Evolutionary conservation across 37 sponge, comb jelly and placozoan species (phyloP).

Genomic region (Haliclona indistincta): DNA sequence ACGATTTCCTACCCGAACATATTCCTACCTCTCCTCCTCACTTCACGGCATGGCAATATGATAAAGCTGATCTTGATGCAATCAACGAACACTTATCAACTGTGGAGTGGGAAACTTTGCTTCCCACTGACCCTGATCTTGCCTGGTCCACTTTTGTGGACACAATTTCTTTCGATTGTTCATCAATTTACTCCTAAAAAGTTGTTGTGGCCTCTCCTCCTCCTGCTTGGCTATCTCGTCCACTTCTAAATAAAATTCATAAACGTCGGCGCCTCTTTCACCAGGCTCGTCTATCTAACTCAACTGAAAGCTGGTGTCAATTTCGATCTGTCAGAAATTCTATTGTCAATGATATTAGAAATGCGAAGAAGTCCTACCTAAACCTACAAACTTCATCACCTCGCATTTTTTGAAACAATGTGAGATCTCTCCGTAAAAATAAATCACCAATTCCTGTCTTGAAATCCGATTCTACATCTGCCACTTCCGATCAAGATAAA

Average conservation of each 20-base stretch:
- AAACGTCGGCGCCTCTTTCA: neutral
- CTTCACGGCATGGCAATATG: neutral
- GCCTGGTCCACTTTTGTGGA: neutral
- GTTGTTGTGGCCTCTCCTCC: too few relatives aligned
- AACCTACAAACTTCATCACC: neutral
- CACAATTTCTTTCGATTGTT: neutral
- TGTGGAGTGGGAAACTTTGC: neutral
- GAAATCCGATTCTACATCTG: neutral
- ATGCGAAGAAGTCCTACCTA: too few relatives aligned
- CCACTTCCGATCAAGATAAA: neutral
- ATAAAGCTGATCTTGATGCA: neutral
- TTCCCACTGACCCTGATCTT: neutral
- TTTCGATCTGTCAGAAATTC: neutral
- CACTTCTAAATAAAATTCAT: neutral
- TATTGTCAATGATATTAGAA: too few relatives aligned
- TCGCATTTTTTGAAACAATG: neutral
- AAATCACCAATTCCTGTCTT: neutral
- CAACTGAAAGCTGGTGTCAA: too few relatives aligned
- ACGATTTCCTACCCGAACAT: too few relatives aligned
- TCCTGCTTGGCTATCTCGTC: too few relatives aligned
- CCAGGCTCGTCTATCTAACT: too few relatives aligned
- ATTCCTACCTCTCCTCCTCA: too few relatives aligned
- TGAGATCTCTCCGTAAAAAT: neutral
- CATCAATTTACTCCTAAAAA: neutral
- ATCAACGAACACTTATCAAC: neutral